Evolutionary conservation across 2,113 vertebrate species (phyloP), one percentile per base, ranked within the genome.

Genomic region (Dunckerocampus dactyliophorus): DNA sequence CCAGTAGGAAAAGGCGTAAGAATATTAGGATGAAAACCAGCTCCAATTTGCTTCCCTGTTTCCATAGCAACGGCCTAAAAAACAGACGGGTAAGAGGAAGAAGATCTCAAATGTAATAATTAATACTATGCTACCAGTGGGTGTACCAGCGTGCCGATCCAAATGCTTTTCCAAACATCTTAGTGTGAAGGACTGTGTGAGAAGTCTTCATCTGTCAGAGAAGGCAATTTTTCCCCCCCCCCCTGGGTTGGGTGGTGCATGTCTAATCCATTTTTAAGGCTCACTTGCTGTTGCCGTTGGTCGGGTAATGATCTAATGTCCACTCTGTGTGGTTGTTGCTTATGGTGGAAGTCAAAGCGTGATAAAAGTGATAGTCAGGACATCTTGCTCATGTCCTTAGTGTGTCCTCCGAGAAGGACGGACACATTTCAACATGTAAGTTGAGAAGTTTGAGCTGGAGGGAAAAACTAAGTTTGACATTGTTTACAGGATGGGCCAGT

Each of bases 21-120:
- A 39, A 42, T 20, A 42, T 42, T 21, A 56, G 11, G 15, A 56
- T 42, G 6, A 48, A 58, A 60, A 62, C 8, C 47, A 49, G 48
- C 16, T 19, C 19, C 19, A 43, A 10, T 67, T 54, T 53, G 19
- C 54, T 62, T 48, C 12, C 4, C 39, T 4, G 19, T 82, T 50
- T 43, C 77, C 64, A 77, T 81, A 69, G 71, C 56, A 79, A 79
- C 75, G 62, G 3, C 31, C 52, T 62, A 12, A 53, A 69, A 52
- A 69, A 52, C 59, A 43, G 46, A 58, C 45, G 21, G 28, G 47
- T 4, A 2, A 28, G 11, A 17, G 11, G 16, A 45, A n/a, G n/a
- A 5, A 34, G 31, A 20, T 56, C 39, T 45, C n/a, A 37, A 46
- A 51, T 22, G 19, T 34, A 37, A 49, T 42, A 56, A 77, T 82